Percentiles rank a stretch among this genome's conserved stretches.
These are phyloP conservation scores for Aphidoletes aphidimyza DNA, from an alignment of 2,888 invertebrate genomes.

Conservation along the genomic window DNA sequence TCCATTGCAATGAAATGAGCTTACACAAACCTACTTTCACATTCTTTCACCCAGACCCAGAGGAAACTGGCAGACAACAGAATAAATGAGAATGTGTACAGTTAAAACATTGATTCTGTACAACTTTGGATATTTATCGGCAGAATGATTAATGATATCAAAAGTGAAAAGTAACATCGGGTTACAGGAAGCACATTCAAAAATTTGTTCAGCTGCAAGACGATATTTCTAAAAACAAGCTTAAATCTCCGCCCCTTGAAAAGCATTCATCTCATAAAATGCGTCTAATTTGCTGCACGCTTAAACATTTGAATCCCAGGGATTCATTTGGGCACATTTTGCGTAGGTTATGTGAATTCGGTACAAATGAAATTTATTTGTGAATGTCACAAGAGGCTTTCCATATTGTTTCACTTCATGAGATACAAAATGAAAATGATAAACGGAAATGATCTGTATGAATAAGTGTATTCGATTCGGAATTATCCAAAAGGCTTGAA, in stretches of 20 bases:
- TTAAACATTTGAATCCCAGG: no score
- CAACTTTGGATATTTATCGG: not conserved
- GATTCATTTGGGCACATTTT: no score
- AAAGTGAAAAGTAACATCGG: constrained; percentile 51
- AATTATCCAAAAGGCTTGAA: not conserved
- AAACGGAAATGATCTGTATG: constrained; percentile 36
- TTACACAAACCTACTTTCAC: not conserved
- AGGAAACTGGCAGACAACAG: no score
- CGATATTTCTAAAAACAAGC: not conserved
- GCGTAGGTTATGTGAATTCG: no score
- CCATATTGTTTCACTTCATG: not conserved
- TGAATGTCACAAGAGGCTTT: not conserved
- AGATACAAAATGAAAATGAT: constrained; percentile 9
- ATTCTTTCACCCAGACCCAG: not conserved
- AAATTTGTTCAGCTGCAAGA: not conserved
- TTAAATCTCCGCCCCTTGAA: not conserved
- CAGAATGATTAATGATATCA: constrained; percentile 46
- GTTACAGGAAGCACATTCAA: constrained; percentile 5
- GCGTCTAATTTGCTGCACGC: no score
- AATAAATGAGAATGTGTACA: no score
- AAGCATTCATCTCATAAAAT: no score
- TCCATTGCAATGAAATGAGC: constrained; percentile 33
- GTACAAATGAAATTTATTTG: not conserved
- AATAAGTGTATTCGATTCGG: not conserved
- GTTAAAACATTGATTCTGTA: not conserved